phyloP scores from a whole-genome alignment of 2,888 invertebrate species.

The Prosapia bicincta region DNA sequence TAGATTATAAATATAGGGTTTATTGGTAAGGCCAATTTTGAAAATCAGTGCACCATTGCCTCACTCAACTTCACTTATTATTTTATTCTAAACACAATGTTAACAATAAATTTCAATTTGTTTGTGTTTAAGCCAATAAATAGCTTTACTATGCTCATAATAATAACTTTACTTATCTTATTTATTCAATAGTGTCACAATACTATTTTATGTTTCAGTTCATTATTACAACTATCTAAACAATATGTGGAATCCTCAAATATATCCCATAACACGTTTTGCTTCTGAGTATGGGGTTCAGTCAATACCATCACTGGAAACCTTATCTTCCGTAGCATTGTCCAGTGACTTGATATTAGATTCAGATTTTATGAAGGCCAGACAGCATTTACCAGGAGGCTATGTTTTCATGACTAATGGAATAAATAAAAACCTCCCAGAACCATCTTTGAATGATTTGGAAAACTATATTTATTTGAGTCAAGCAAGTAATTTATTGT shows the following conservation, averaged over 20 bases:
- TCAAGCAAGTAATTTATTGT: conserved; percentile 61
- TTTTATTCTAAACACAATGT: too few relatives aligned
- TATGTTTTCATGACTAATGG: conserved; percentile 59
- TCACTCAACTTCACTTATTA: too few relatives aligned
- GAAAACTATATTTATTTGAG: conserved; percentile 75
- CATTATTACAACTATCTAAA: conserved; percentile 85
- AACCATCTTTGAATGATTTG: conserved; percentile 56
- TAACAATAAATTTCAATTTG: too few relatives aligned
- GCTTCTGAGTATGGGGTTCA: conserved; percentile 96
- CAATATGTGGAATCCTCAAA: conserved; percentile 76
- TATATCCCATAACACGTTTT: conserved; percentile 80
- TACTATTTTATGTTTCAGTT: conserved; percentile 50
- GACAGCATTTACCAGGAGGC: conserved; percentile 87
- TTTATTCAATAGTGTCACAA: too few relatives aligned
- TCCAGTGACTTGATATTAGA: conserved; percentile 49
- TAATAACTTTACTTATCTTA: too few relatives aligned
- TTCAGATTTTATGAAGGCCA: conserved; percentile 64
- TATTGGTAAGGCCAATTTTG: too few relatives aligned
- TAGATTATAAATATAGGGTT: too few relatives aligned
- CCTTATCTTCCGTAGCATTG: conserved; percentile 60
- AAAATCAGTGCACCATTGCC: too few relatives aligned
- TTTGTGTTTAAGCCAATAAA: too few relatives aligned
- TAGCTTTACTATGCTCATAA: too few relatives aligned
- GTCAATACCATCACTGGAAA: conserved; percentile 72
- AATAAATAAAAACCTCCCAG: conserved; percentile 61